Conservation (phyloP, 2,888 invertebrate species). For the Drosophila parthenogenetica region DNA sequence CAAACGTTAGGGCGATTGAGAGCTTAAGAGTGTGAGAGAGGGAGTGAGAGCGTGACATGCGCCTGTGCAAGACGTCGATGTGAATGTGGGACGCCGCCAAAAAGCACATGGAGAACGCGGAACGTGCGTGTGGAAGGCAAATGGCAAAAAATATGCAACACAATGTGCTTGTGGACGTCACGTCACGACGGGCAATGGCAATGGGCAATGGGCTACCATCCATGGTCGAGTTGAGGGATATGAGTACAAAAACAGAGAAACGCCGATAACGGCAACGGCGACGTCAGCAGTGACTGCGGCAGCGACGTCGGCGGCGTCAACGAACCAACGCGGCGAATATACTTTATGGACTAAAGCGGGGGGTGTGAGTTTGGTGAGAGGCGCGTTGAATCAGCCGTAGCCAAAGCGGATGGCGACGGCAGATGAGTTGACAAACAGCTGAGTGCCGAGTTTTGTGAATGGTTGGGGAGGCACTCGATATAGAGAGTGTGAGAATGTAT, state of each 20-base stretch:
- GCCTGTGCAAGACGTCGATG: constrained; percentile 23
- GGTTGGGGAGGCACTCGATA: constrained; percentile 53
- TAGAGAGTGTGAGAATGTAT: constrained; percentile 20
- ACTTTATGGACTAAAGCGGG: constrained; percentile 8
- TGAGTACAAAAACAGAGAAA: constrained; percentile 84
- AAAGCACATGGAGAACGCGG: constrained; percentile 70
- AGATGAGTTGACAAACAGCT: constrained; percentile 81
- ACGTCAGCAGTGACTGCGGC: constrained; percentile 30
- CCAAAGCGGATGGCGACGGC: constrained; percentile 72
- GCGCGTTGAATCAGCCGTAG: constrained; percentile 59
- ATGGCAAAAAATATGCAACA: constrained; percentile 80
- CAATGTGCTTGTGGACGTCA: constrained; percentile 58
- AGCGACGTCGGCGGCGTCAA: constrained; percentile 61
- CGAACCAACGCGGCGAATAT: constrained; percentile 55
- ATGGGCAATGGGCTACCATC: constrained; percentile 46
- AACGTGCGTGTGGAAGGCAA: constrained; percentile 78
- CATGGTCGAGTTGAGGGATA: constrained; percentile 70
- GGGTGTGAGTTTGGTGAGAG: constrained; percentile 25
- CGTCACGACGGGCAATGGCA: constrained; percentile 32
- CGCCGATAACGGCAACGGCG: constrained; percentile 78
- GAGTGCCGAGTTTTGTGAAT: constrained; percentile 78
- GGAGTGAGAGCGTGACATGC: constrained; percentile 31
- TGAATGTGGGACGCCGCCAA: constrained; percentile 78
- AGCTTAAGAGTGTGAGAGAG: constrained; percentile 23
- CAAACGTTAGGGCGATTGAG: constrained; percentile 1